Evolutionary conservation across 2,113 vertebrate species (phyloP), one percentile per base, ranked within the genome.

Genomic region (Crotalus tigris): DNA sequence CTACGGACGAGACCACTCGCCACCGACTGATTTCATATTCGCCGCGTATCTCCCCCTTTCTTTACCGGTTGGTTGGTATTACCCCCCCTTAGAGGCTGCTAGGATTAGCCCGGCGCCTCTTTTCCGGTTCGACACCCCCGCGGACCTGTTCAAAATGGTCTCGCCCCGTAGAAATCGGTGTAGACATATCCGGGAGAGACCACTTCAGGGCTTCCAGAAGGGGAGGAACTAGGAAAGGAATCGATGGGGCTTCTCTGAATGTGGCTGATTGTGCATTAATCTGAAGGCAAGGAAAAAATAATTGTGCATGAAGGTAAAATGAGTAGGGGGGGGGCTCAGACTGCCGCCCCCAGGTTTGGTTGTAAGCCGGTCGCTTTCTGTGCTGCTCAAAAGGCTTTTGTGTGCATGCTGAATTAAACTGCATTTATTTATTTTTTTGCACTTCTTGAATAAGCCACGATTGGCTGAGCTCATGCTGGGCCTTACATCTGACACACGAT

Each of bases 1-100:
- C 29, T 11, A 15, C 88, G 92, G 92, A 39, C 88, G 69, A 93
- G 55, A 90, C 92, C 92, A 86, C 55, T 58, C 54, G 55, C 54
- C 39, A n/a, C 26, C 4, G 87, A 88, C 29, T 81, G 17, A 19
- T 46, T 64, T 57, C 57, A 86, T 44, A 21, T 87, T 59, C 53
- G 3, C 33, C 10, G 10, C 39, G 4, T 3, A 24, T 49, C 26
- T 11, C 64, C 64, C n/a, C 15, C n/a, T 3, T 26, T 17, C 17
- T 88, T 81, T 86, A 55, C 44, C 11, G 55, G 10, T 75, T 26
- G 81, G 57, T 94, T 94, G 90, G 94, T 91, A 85, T 94, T 57
- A 57, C 75, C 90, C 93, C 69, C 93, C 69, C 46, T 46, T 46
- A n/a, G 46, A 9, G 87, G 46, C 10, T 6, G 13, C 33, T 64